phyloP scores from a whole-genome alignment of 2,888 invertebrate species.

The Clostera curtula region DNA sequence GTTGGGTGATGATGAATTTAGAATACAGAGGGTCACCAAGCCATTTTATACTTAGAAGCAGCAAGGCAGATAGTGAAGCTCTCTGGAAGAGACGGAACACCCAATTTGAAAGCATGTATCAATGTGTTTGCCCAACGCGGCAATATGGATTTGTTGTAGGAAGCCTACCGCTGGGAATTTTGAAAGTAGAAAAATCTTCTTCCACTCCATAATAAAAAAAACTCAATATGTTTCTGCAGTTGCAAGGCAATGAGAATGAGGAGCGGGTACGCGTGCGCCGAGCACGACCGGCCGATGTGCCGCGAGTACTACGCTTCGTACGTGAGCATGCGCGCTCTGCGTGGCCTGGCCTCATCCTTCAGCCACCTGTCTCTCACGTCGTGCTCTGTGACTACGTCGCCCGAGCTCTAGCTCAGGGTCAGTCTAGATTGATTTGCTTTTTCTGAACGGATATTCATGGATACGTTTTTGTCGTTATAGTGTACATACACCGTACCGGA shows the following conservation, averaged over 20 bases:
- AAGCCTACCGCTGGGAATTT: too few relatives aligned
- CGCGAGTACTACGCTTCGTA: constrained; percentile 55
- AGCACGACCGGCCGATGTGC: constrained; percentile 49
- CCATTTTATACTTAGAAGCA: background rate
- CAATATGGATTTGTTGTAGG: too few relatives aligned
- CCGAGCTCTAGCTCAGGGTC: constrained; percentile 57
- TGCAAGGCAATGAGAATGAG: constrained; percentile 46
- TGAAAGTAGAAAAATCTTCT: too few relatives aligned
- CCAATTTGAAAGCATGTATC: too few relatives aligned
- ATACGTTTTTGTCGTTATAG: too few relatives aligned
- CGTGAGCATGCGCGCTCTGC: constrained; percentile 41
- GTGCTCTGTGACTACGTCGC: constrained; percentile 52
- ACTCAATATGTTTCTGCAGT: too few relatives aligned
- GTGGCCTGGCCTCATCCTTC: constrained; percentile 43
- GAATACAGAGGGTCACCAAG: too few relatives aligned
- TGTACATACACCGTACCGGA: background rate
- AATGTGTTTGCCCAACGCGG: too few relatives aligned
- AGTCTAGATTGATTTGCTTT: too few relatives aligned
- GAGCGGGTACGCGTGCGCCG: constrained; percentile 51
- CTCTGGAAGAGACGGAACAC: too few relatives aligned
- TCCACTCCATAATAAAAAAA: too few relatives aligned
- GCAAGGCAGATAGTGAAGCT: background rate
- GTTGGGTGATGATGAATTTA: background rate
- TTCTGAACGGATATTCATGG: too few relatives aligned
- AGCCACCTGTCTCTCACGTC: constrained; percentile 31